Percentiles rank a stretch among this genome's conserved stretches.
Evolutionary conservation across 2,113 vertebrate genomes (phyloP).

Genomic region (Pogona vitticeps): DNA sequence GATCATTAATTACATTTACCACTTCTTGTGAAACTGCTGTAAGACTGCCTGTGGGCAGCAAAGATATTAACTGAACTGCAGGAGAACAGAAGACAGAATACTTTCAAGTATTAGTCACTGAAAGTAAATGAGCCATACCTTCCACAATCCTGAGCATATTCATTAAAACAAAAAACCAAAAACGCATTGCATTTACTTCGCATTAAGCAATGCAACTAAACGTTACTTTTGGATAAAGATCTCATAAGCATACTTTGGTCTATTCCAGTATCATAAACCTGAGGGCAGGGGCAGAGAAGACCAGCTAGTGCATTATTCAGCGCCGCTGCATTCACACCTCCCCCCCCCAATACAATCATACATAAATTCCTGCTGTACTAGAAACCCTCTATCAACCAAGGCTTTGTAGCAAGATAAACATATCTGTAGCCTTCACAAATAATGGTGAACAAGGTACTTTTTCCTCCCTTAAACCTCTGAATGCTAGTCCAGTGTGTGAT

Average conservation of each 20-base stretch:
- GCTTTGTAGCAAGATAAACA: background rate
- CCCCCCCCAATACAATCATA: background rate
- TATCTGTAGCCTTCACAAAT: background rate
- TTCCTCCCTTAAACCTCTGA: background rate
- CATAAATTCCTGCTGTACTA: background rate
- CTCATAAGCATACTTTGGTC: background rate
- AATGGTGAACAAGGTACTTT: no score
- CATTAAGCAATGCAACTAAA: background rate
- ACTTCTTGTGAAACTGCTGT: background rate
- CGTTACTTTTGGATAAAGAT: background rate
- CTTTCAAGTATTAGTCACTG: background rate
- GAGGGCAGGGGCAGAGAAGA: background rate
- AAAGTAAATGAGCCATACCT: background rate
- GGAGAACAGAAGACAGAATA: background rate
- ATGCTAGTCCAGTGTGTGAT: background rate
- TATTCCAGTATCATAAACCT: background rate
- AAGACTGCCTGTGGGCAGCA: background rate
- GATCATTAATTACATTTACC: background rate
- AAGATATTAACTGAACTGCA: background rate
- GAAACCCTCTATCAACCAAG: background rate
- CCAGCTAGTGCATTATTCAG: no score
- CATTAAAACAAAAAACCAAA: no score
- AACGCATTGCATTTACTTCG: no score
- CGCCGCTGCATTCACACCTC: background rate
- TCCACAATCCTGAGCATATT: background rate